These are phyloP conservation scores for Pangasianodon hypophthalmus DNA, from an alignment of 2,113 vertebrate species.

Conservation along the genomic window DNA sequence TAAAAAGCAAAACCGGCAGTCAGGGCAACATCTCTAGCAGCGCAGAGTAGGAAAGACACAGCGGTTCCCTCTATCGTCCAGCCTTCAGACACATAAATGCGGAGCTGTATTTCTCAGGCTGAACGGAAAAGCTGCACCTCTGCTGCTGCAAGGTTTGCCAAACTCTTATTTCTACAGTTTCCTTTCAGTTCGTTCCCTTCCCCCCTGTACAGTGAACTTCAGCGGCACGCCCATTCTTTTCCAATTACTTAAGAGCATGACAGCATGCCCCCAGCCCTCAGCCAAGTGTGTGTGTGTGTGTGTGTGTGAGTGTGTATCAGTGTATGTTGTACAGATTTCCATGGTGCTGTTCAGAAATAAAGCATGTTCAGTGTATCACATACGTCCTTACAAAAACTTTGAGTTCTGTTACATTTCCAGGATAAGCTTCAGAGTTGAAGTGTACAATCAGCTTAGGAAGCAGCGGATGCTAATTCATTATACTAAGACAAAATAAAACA, in stretches of 20 bases:
- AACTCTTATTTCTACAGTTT: conserved; percentile 70
- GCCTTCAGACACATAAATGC: conserved; percentile 39
- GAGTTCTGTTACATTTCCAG: not conserved
- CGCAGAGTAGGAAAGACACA: not conserved
- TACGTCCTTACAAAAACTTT: not conserved
- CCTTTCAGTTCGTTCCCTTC: conserved; percentile 35
- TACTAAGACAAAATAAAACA: not conserved
- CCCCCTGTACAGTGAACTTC: conserved; percentile 35
- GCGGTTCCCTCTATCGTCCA: not conserved
- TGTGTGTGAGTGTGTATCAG: not conserved
- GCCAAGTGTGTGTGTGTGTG: conserved; percentile 34
- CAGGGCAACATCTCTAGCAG: conserved; percentile 17
- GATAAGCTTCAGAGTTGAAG: not conserved
- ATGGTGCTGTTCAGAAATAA: conserved; percentile 29
- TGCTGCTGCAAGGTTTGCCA: conserved; percentile 61
- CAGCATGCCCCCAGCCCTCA: conserved; percentile 25
- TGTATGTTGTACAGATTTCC: conserved; percentile 33
- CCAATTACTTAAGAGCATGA: conserved; percentile 54
- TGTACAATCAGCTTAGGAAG: not conserved
- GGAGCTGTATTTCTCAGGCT: conserved; percentile 46
- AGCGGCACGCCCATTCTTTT: conserved; percentile 55
- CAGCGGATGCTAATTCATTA: not conserved
- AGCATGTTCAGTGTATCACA: conserved; percentile 15
- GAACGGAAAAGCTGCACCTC: conserved; percentile 59
- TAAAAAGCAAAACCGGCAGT: conserved; percentile 59